Percentiles rank a stretch among this genome's conserved stretches.
These are phyloP conservation scores for Oryctes rhinoceros DNA, from an alignment of 1,140 invertebrate species.

Conservation along the genomic window DNA sequence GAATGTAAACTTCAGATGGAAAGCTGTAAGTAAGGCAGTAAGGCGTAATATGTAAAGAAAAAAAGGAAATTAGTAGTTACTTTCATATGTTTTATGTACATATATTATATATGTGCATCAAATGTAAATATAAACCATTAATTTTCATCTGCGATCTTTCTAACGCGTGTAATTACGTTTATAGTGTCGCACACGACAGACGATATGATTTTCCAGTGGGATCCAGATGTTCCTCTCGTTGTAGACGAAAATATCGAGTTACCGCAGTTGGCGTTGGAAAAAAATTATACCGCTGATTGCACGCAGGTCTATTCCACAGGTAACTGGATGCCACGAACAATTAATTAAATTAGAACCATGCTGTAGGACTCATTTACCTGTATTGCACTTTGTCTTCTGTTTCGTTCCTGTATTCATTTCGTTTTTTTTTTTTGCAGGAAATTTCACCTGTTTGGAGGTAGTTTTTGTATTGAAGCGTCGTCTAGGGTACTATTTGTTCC, in stretches of 20 bases:
- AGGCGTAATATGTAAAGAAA: too few species aligned
- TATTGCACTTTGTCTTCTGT: not conserved
- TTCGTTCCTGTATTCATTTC: not conserved
- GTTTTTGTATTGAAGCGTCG: conserved; percentile 85
- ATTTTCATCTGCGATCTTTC: not conserved
- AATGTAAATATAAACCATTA: too few species aligned
- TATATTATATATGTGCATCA: too few species aligned
- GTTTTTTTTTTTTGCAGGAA: conserved; percentile 67
- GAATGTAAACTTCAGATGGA: conserved; percentile 93
- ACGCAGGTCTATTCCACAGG: conserved; percentile 88
- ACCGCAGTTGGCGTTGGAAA: conserved; percentile 83
- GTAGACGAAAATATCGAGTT: conserved; percentile 90
- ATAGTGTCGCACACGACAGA: conserved; percentile 90
- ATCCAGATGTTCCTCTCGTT: conserved; percentile 85
- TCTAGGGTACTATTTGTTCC: conserved; percentile 87
- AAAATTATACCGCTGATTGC: conserved; percentile 87
- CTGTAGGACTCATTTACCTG: not conserved
- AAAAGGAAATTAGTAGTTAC: too few species aligned
- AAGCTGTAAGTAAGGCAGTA: conserved; percentile 75
- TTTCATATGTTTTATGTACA: too few species aligned
- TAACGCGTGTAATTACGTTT: conserved; percentile 41
- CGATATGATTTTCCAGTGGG: conserved; percentile 91
- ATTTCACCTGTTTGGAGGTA: conserved; percentile 89
- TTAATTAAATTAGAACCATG: conserved; percentile 41
- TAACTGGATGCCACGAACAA: conserved; percentile 55